Evolutionary conservation across 2,113 vertebrate species (phyloP).

Genomic region (Zingel zingel): DNA sequence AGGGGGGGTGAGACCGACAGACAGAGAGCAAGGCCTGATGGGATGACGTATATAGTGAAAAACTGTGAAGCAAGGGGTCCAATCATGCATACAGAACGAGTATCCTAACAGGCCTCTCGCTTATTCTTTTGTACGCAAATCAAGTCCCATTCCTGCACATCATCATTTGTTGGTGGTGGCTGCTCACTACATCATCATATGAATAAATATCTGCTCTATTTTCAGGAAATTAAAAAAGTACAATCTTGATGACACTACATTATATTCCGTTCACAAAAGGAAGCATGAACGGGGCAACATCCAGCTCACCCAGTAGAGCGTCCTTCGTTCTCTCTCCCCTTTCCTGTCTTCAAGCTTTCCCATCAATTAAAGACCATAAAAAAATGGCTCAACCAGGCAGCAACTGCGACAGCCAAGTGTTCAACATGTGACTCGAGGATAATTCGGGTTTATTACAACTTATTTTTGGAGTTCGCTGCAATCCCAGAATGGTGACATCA

Average conservation of each 20-base stretch:
- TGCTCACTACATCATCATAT: neutral
- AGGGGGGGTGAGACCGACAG: slow-evolving; percentile 4
- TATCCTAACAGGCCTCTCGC: slow-evolving; percentile 40
- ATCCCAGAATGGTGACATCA: neutral
- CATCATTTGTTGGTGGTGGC: neutral
- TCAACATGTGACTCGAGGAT: neutral
- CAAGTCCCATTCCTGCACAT: slow-evolving; percentile 8
- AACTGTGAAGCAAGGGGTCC: slow-evolving; percentile 44
- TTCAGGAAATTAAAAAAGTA: neutral
- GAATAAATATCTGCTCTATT: neutral
- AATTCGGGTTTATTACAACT: neutral
- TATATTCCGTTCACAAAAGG: neutral
- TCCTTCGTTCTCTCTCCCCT: too few relatives aligned
- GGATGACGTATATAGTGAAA: slow-evolving; percentile 47
- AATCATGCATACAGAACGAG: slow-evolving; percentile 49
- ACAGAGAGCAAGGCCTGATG: slow-evolving; percentile 43
- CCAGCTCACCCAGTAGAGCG: too few relatives aligned
- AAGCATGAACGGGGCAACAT: neutral
- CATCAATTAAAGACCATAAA: too few relatives aligned
- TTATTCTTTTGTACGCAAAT: slow-evolving; percentile 12
- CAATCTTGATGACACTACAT: neutral
- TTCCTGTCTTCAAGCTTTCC: too few relatives aligned
- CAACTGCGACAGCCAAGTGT: neutral
- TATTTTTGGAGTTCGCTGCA: neutral
- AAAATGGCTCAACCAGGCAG: neutral